Evolutionary conservation across 2,888 invertebrate species (phyloP), one percentile per base, ranked within the genome.

Genomic region (Branchellion lobata): DNA sequence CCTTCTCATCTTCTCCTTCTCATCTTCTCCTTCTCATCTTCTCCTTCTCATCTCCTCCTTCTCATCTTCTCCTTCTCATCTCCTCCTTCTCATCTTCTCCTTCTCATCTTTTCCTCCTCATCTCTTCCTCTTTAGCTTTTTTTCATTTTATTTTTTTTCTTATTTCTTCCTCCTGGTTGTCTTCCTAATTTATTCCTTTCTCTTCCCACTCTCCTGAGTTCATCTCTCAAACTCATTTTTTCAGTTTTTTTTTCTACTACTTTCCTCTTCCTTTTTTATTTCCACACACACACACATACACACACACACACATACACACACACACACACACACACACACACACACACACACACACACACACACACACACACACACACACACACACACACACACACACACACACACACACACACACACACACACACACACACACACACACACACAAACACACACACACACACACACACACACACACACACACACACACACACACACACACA

Each of bases 351-450:
- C 65, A 27, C 65, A 65, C 65, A 27, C 65, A 65, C 65, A 27
- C 65, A 65, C 65, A 27, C 65, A 65, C 65, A 27, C 65, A 65
- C 65, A 27, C 65, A 65, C 65, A 27, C 65, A 65, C 65, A 27
- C 65, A 65, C 65, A 27, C 65, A 34, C 33, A 34, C 69, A 69
- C 69, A 21, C 69, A 69, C 69, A 34, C 69, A 69, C 69, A 34
- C 69, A 69, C 69, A 34, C 69, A 69, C 69, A 34, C 69, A 31
- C 69, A 34, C 69, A 69, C 69, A 34, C 69, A 57, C 61, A 57
- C 61, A 57, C 61, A 57, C 61, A 57, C 61, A 57, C 61, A 57
- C 61, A 57, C 61, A 57, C 61, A 57, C 61, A 57, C 61, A 57
- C 61, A 57, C 61, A 57, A 5, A 57, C 61, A 57, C 61, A 57